phyloP scores from a whole-genome alignment of 1,140 invertebrate species.

The Trichomalopsis sarcophagae region DNA sequence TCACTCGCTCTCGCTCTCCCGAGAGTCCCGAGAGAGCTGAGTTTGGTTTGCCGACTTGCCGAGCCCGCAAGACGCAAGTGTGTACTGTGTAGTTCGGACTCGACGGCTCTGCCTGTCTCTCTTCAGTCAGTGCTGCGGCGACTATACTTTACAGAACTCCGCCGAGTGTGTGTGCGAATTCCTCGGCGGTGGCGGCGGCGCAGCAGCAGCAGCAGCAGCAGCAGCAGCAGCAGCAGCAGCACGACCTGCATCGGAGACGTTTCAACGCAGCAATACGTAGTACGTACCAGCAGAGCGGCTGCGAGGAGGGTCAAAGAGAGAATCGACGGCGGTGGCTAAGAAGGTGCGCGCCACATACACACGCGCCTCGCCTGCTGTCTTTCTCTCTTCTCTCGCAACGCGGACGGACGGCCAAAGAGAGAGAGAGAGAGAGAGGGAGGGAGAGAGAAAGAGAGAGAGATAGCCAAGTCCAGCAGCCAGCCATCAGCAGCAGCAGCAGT shows the following conservation, averaged over 20 bases:
- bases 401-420: background rate
- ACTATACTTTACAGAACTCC: background rate
- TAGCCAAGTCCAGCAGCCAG: background rate
- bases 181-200: constrained; percentile 15
- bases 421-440: background rate
- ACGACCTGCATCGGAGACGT: background rate
- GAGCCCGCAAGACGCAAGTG: background rate
- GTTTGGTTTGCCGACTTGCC: background rate
- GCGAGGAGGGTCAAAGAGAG: background rate
- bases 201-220: background rate
- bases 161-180: constrained; percentile 27
- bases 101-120: background rate
- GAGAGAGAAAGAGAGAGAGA: too few species aligned
- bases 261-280: background rate
- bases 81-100: background rate
- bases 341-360: constrained; percentile 31
- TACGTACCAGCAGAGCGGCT: background rate
- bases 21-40: background rate
- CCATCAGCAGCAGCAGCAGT: too few species aligned
- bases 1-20: too few species aligned
- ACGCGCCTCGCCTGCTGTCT: background rate
- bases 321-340: background rate
- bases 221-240: too few species aligned
- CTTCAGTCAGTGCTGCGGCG: background rate
- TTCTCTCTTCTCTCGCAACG: background rate